Evolutionary conservation across 2,113 vertebrate genomes (phyloP).

Genomic region (Cervus canadensis): DNA sequence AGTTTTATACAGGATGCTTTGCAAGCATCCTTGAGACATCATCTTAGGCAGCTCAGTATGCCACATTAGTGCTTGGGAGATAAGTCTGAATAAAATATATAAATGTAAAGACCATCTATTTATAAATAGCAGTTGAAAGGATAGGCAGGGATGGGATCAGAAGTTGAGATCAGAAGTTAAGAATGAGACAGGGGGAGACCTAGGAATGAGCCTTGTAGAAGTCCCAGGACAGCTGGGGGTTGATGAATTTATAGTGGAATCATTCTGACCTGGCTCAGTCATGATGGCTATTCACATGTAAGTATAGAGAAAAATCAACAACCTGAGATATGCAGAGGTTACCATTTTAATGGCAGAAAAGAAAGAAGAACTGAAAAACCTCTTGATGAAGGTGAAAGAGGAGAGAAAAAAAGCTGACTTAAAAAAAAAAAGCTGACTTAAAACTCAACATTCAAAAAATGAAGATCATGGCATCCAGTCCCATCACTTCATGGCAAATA

Average conservation of each 20-base stretch:
- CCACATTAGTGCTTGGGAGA: background rate
- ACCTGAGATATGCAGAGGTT: background rate
- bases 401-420: background rate
- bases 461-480: background rate
- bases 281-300: background rate
- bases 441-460: background rate
- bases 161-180: background rate
- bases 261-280: background rate
- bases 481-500: background rate
- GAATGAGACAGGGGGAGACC: background rate
- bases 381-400: background rate
- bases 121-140: background rate
- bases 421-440: background rate
- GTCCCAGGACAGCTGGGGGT: background rate
- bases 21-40: background rate
- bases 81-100: background rate
- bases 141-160: background rate
- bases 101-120: background rate
- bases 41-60: background rate
- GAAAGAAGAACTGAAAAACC: background rate
- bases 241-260: background rate
- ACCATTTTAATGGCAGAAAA: background rate
- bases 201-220: background rate
- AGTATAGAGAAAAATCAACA: background rate
- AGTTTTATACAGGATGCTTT: background rate